Percentiles rank a stretch among this genome's conserved stretches.
phyloP scores from a whole-genome alignment of 2,113 vertebrate genomes.

The Tetrao urogallus region DNA sequence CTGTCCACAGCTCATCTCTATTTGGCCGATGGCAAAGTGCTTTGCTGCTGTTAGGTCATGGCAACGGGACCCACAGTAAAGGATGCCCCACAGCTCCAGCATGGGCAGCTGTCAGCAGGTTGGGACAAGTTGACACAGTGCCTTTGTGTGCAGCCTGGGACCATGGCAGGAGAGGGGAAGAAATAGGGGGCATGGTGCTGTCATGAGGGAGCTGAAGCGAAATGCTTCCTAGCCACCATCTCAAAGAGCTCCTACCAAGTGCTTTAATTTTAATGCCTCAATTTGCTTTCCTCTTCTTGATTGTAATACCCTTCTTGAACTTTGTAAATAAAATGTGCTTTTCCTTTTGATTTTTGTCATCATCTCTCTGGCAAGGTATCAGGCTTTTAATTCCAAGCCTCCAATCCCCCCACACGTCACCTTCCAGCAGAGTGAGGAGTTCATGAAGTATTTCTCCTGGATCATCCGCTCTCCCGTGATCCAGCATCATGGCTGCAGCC shows the following conservation, averaged over 20 bases:
- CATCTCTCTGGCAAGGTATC: constrained; percentile 60
- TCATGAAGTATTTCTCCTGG: constrained; percentile 20
- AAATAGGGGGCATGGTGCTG: background rate
- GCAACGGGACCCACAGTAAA: background rate
- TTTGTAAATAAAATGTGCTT: constrained; percentile 64
- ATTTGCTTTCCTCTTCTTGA: constrained; percentile 65
- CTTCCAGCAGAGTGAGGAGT: constrained; percentile 19
- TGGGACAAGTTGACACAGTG: background rate
- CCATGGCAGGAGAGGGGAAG: background rate
- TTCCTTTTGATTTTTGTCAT: constrained; percentile 67
- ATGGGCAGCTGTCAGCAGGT: fast-evolving
- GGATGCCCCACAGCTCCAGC: too few species aligned
- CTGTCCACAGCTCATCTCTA: background rate
- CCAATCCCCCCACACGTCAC: background rate
- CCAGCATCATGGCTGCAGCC: background rate
- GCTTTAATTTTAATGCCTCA: constrained; percentile 64
- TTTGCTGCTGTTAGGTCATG: background rate
- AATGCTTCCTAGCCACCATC: constrained; percentile 21
- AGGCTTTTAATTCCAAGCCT: constrained; percentile 52
- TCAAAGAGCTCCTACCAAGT: constrained; percentile 45
- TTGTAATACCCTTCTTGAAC: constrained; percentile 72
- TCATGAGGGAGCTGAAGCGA: background rate
- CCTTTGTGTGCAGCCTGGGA: background rate
- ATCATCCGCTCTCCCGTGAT: background rate
- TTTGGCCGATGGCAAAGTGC: background rate